phyloP scores from a whole-genome alignment of 2,113 vertebrate species.

The Dipodomys merriami region DNA sequence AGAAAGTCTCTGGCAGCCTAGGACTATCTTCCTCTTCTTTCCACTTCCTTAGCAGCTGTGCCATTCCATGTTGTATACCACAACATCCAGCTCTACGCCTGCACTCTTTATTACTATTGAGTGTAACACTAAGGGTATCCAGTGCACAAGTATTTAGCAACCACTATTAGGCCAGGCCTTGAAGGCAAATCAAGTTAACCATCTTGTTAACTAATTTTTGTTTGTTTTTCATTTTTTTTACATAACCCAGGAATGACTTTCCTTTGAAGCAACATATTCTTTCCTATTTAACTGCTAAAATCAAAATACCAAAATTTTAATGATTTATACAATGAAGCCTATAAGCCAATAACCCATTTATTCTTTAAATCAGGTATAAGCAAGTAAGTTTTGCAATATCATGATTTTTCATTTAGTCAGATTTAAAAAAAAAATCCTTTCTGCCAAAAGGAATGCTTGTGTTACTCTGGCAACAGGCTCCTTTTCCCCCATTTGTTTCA shows the following conservation, averaged over 20 bases:
- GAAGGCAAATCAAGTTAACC: background rate
- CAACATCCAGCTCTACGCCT: too few relatives aligned
- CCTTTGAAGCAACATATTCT: background rate
- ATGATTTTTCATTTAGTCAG: background rate
- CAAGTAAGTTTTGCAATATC: background rate
- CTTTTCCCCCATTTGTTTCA: conserved; percentile 51
- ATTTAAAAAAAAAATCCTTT: conserved; percentile 27
- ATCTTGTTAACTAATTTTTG: too few relatives aligned
- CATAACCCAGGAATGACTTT: background rate
- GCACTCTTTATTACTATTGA: background rate
- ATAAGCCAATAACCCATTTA: background rate
- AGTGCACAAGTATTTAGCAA: background rate
- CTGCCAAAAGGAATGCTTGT: conserved; percentile 48
- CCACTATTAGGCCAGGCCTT: background rate
- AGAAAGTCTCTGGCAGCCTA: too few relatives aligned
- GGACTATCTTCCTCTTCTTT: too few relatives aligned
- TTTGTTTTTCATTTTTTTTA: background rate
- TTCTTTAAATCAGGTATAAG: background rate
- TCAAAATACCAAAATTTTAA: conserved; percentile 30
- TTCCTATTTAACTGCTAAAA: conserved; percentile 6
- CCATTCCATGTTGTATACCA: too few relatives aligned
- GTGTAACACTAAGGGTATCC: too few relatives aligned
- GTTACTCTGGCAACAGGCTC: background rate
- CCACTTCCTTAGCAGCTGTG: too few relatives aligned
- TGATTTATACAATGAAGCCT: background rate